Evolutionary conservation across 2,888 invertebrate species (phyloP).

Genomic region (Spilosoma lubricipeda): DNA sequence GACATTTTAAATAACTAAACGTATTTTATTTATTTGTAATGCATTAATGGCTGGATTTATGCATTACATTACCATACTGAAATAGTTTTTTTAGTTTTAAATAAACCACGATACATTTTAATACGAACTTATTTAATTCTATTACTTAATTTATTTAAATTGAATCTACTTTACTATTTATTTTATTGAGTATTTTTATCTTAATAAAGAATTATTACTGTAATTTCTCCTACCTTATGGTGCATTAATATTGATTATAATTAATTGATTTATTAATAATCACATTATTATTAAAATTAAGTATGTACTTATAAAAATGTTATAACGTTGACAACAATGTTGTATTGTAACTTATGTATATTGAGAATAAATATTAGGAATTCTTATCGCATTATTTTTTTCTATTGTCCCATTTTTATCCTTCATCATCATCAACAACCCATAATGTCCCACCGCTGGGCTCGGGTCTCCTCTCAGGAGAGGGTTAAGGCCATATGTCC

Average conservation of each 20-base stretch:
- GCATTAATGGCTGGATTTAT: slow-evolving; percentile 67
- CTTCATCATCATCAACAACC: too few species aligned
- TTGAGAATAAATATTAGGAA: slow-evolving; percentile 44
- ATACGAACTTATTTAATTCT: neutral
- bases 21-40: slow-evolving; percentile 48
- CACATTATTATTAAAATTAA: slow-evolving; percentile 14
- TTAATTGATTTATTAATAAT: slow-evolving; percentile 25
- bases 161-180: too few species aligned
- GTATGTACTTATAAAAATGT: slow-evolving; percentile 35
- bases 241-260: slow-evolving; percentile 20
- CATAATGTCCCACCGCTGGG: too few species aligned
- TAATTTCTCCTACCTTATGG: slow-evolving; percentile 36
- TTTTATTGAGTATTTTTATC: slow-evolving; percentile 16
- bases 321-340: slow-evolving; percentile 68
- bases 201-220: slow-evolving; percentile 16
- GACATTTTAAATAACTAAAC: slow-evolving; percentile 29
- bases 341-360: slow-evolving; percentile 49
- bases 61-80: slow-evolving; percentile 50
- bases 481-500: too few species aligned
- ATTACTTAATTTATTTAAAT: neutral
- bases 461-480: too few species aligned
- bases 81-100: neutral
- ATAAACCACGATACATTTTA: neutral
- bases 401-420: neutral
- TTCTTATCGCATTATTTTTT: slow-evolving; percentile 9